Percentiles rank a stretch among this genome's conserved stretches.
These are phyloP conservation scores for Labrus mixtus DNA, from an alignment of 2,113 vertebrate genomes.

Conservation along the genomic window DNA sequence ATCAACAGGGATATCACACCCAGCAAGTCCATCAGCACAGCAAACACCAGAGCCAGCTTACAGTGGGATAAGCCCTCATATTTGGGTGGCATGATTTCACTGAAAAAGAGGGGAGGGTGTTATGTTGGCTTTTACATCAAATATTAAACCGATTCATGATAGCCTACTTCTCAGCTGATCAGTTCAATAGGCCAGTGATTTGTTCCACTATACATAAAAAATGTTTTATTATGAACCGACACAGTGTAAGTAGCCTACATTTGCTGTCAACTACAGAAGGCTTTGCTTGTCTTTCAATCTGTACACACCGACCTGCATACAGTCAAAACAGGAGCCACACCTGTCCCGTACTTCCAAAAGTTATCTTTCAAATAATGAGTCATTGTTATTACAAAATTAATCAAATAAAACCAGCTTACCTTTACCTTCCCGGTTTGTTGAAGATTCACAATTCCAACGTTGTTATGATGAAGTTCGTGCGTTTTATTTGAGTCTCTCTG, in stretches of 20 bases:
- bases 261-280: neutral
- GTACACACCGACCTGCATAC: neutral
- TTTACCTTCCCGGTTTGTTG: neutral
- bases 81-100: slow-evolving; percentile 69
- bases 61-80: slow-evolving; percentile 86
- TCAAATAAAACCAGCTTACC: slow-evolving; percentile 37
- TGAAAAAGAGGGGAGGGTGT: slow-evolving; percentile 13
- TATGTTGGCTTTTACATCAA: neutral
- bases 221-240: too few species aligned
- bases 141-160: neutral
- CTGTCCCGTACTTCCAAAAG: neutral
- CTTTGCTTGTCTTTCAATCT: neutral
- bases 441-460: neutral
- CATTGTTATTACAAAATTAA: neutral
- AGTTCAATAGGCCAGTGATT: neutral
- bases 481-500: neutral
- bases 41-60: slow-evolving; percentile 86
- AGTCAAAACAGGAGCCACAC: slow-evolving; percentile 40
- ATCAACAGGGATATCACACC: slow-evolving; percentile 85
- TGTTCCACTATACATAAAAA: neutral
- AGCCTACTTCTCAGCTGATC: neutral
- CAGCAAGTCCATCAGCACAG: slow-evolving; percentile 87
- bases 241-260: neutral
- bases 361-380: neutral
- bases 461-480: neutral